Base-by-base conservation (phyloP, 2,888 invertebrate species). In the Elegia similella region DNA sequence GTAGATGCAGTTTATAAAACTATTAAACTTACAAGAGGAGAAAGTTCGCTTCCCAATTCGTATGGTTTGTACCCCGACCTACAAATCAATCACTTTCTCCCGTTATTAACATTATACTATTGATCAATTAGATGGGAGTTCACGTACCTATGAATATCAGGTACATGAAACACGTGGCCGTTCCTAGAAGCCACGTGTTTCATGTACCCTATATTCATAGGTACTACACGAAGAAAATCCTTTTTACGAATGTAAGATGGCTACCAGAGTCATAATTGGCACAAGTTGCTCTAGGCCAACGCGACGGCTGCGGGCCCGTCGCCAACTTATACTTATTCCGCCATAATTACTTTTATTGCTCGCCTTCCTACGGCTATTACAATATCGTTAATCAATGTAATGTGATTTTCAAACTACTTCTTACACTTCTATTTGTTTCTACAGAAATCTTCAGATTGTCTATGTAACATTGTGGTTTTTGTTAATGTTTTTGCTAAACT, bases 311-410 rank as follows among this genome's bases (percentile, higher is more conserved):
- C 70, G 82, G 76, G 79, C 78, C 73, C 70, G 73, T 65, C 68
- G 76, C 81, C 81, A 86, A 88, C 84, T 86, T 85, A 85, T 84
- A 84, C 86, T 84, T 84, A 82, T 82, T 80, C 78, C 72, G 71
- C 76, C 78, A 75, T 86, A 86, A 85, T 84, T 80, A 82, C 85
- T 83, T 86, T 85, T 85, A 85, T 82, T 83, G 75, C 84, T 81
- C 76, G 76, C 72, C 70, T 81, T 76, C 72, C 70, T 67, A 73
- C 74, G 70, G 69, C 69, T 73, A 70, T 74, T 76, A 76, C 69
- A 78, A 75, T 74, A 65, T 65, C 72, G 70, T 56, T 56, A 56
- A 56, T 56, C 56, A 56, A 50, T 55, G 54, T 44, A 50, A 50
- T 50, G 50, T 50, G 34, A 17, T 50, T 50, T 34, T 17, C 17